Evolutionary conservation across 2,797 vertebrate species (phyloP), one percentile per base, ranked within the genome.

Genomic region (Apogon talboti): DNA sequence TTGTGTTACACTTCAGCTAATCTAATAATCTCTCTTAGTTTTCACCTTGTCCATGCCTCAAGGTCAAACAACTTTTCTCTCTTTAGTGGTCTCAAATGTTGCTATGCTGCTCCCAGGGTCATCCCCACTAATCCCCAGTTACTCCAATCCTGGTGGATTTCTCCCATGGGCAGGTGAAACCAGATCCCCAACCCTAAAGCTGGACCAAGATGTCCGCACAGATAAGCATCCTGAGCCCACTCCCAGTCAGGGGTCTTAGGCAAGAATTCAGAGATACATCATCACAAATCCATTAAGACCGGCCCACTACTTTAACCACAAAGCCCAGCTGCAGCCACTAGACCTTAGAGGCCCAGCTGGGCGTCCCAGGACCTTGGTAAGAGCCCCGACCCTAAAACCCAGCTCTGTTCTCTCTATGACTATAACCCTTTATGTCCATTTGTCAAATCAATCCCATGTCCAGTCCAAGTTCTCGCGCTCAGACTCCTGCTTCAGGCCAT

Each of bases 51-150:
- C 90, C 81, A 83, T 91, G 89, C 92, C 91, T 92, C 84, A 93
- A 94, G 94, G 93, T 93, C 90, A 95, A 93, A 91, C 91, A 92
- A 93, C 92, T 93, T 91, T 89, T 91, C 93, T 93, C 87, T 95
- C 93, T 95, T 96, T 95, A 96, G 94, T 91, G 90, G 95, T 98
- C 96, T 98, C 96, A 96, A 94, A 96, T 97, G 94, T 96, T 96
- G 90, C 91, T 81, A 51, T 67, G 81, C 91, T 94, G 94, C 94
- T 95, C 95, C 92, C 83, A 89, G 80, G 92, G 94, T 94, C 95
- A 96, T 95, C 95, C 91, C 89, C 90, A 87, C 81, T 98, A 98
- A 98, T 97, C 96, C 96, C 89, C 88, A 91, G 92, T 80, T 93
- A 95, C 95, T 92, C 93, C 89, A 92, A 90, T 92, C 86, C 84